Evolutionary conservation across 2,797 vertebrate species (phyloP).

Genomic region (Propithecus deckenii): DNA sequence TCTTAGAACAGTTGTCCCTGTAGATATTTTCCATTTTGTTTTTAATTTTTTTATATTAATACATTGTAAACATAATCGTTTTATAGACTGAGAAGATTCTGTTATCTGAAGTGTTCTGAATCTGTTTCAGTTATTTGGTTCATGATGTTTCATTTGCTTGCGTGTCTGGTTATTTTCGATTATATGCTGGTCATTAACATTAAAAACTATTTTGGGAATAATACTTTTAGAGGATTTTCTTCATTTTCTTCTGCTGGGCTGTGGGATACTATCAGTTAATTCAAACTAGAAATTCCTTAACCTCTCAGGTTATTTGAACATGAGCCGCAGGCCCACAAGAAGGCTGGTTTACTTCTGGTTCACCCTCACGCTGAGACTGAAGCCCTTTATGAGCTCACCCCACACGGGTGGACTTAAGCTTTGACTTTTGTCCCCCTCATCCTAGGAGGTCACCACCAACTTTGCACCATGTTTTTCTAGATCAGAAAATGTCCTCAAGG

Average conservation of each 20-base stretch:
- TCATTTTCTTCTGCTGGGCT: neutral
- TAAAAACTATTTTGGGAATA: neutral
- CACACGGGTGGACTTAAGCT: neutral
- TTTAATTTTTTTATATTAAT: neutral
- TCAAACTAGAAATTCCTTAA: neutral
- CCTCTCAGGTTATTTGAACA: neutral
- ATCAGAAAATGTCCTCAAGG: neutral
- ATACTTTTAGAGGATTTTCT: constrained; percentile 8
- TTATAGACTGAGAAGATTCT: neutral
- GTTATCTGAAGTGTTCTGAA: neutral
- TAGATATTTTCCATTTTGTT: neutral
- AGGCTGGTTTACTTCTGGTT: neutral
- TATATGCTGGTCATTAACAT: constrained; percentile 1
- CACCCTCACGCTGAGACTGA: neutral
- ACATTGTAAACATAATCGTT: neutral
- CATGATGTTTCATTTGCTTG: neutral
- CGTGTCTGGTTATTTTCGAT: constrained; percentile 35
- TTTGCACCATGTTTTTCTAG: neutral
- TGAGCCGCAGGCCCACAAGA: neutral
- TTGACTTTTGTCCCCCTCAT: neutral
- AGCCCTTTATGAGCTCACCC: neutral
- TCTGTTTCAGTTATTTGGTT: neutral
- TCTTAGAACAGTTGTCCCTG: neutral
- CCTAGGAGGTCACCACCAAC: neutral
- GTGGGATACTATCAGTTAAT: neutral